Conservation (phyloP, 2,797 vertebrate species). For the Harpagifer antarcticus region DNA sequence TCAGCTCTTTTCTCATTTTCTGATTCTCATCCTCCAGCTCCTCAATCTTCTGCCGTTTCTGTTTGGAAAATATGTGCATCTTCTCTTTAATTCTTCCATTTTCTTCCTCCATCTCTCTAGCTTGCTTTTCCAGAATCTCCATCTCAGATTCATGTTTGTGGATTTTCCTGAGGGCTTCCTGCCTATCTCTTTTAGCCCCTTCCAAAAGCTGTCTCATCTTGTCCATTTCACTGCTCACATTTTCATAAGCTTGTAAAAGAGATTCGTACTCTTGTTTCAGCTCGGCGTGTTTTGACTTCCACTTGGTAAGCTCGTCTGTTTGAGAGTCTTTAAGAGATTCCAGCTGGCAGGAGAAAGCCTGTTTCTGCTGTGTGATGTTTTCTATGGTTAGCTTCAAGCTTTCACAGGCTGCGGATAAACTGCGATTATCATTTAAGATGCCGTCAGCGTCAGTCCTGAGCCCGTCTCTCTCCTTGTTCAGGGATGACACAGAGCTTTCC, state of each 20-base stretch:
- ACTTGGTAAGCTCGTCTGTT: slow-evolving; percentile 89
- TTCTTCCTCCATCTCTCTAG: slow-evolving; percentile 79
- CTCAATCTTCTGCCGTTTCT: slow-evolving; percentile 78
- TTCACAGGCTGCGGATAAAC: slow-evolving; percentile 89
- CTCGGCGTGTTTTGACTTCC: slow-evolving; percentile 89
- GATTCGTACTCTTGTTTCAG: slow-evolving; percentile 92
- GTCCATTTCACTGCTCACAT: slow-evolving; percentile 90
- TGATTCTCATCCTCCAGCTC: slow-evolving; percentile 83
- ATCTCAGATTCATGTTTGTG: slow-evolving; percentile 81
- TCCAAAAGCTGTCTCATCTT: slow-evolving; percentile 91
- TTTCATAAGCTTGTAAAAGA: slow-evolving; percentile 91
- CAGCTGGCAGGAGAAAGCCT: slow-evolving; percentile 91
- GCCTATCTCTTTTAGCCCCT: slow-evolving; percentile 86
- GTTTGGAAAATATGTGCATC: slow-evolving; percentile 77
- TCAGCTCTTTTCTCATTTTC: slow-evolving; percentile 73
- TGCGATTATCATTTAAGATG: slow-evolving; percentile 87
- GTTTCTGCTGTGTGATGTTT: slow-evolving; percentile 91
- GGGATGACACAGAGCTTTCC: slow-evolving; percentile 37
- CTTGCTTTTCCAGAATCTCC: slow-evolving; percentile 74
- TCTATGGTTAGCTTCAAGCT: slow-evolving; percentile 92
- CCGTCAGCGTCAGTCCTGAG: slow-evolving; percentile 76
- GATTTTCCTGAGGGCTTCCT: slow-evolving; percentile 83
- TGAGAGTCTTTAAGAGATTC: slow-evolving; percentile 92
- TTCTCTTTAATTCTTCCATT: slow-evolving; percentile 80
- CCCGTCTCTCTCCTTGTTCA: slow-evolving; percentile 75